phyloP scores from a whole-genome alignment of 2,113 vertebrate genomes.

The Ursus arctos region DNA sequence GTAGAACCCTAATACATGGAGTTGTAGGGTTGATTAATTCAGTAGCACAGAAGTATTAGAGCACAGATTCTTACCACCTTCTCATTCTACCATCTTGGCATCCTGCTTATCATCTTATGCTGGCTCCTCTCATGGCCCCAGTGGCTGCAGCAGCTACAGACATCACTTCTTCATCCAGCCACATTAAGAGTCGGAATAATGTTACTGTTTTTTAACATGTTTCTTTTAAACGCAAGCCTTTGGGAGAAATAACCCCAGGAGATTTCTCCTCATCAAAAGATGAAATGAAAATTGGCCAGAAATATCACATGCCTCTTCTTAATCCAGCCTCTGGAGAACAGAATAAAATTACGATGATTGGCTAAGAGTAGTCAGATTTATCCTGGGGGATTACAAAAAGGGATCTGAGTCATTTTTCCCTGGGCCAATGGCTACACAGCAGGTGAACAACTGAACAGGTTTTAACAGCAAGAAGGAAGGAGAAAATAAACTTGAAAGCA shows the following conservation, averaged over 20 bases:
- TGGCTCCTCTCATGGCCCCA: not conserved
- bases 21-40: not conserved
- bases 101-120: not conserved
- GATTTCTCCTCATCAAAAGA: not conserved
- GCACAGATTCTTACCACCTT: not conserved
- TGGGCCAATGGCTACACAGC: not conserved
- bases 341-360: not conserved
- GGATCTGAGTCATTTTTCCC: not conserved
- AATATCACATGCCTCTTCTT: not conserved
- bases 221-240: conserved; percentile 5
- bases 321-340: not conserved
- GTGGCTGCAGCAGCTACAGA: not conserved
- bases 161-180: not conserved
- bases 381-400: not conserved
- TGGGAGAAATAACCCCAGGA: not conserved
- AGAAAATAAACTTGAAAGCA: not conserved
- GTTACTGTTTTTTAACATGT: not conserved
- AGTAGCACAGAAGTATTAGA: not conserved
- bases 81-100: not conserved
- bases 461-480: not conserved
- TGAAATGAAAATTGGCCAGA: not conserved
- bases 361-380: not conserved
- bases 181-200: not conserved
- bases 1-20: not conserved
- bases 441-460: not conserved